Evolutionary conservation across 2,888 invertebrate genomes (phyloP).

Genomic region (Epirrita christyi): DNA sequence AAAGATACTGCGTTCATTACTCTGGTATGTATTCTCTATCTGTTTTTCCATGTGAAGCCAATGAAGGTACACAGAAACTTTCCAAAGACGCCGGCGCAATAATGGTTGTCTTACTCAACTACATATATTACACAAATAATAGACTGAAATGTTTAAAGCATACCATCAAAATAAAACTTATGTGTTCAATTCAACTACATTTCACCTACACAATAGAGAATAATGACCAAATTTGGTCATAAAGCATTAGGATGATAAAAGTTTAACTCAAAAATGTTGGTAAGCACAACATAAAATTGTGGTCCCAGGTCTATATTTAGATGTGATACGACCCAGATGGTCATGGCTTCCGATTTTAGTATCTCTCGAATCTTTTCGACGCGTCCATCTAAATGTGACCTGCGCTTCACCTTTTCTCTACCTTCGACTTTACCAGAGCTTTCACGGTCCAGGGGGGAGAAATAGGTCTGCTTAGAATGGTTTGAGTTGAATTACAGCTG

Average conservation of each 20-base stretch:
- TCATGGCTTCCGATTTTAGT: slow-evolving; percentile 79
- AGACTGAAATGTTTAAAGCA: slow-evolving; percentile 27
- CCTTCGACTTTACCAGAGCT: slow-evolving; percentile 52
- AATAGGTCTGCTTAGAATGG: slow-evolving; percentile 59
- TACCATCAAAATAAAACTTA: slow-evolving; percentile 30
- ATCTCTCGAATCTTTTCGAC: slow-evolving; percentile 76
- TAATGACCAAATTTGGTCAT: slow-evolving; percentile 35
- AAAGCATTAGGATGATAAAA: slow-evolving; percentile 43
- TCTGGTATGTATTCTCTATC: neutral
- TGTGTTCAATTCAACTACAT: too few species aligned
- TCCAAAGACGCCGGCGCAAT: neutral
- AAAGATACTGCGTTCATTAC: neutral
- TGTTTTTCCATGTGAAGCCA: neutral
- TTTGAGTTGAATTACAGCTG: slow-evolving; percentile 65
- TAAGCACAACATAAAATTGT: slow-evolving; percentile 72
- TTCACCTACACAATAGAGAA: slow-evolving; percentile 33
- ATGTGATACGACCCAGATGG: slow-evolving; percentile 81
- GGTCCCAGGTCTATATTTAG: slow-evolving; percentile 77
- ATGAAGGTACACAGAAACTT: neutral
- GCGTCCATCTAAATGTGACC: slow-evolving; percentile 63
- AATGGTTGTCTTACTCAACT: too few species aligned
- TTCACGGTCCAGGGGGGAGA: slow-evolving; percentile 50
- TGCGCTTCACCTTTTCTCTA: slow-evolving; percentile 55
- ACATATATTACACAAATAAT: neutral
- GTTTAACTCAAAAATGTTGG: slow-evolving; percentile 58